Conservation (phyloP, 2,797 vertebrate species). For the Chelonia mydas region DNA sequence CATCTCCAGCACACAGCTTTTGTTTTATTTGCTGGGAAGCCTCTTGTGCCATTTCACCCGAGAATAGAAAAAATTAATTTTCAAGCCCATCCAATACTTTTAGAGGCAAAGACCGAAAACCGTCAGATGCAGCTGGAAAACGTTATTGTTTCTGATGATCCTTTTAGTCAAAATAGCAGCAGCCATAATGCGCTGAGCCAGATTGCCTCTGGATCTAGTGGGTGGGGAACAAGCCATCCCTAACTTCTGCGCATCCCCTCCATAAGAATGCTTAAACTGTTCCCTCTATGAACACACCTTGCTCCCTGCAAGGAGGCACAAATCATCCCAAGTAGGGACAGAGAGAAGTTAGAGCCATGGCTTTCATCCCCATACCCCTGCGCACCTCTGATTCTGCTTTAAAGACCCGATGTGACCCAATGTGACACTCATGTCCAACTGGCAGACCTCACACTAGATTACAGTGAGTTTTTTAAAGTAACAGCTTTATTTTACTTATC, state of each 20-base stretch:
- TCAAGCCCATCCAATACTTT: constrained; percentile 63
- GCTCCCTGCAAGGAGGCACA: not conserved
- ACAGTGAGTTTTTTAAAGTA: not conserved
- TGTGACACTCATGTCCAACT: not conserved
- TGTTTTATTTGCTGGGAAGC: constrained; percentile 17
- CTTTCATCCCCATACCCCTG: not conserved
- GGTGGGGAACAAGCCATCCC: not conserved
- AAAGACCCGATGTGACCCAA: not conserved
- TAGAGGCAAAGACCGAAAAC: constrained; percentile 42
- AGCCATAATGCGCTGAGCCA: not conserved
- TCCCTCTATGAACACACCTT: not conserved
- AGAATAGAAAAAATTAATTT: constrained; percentile 53
- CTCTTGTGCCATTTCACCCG: constrained; percentile 12
- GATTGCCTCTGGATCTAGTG: constrained; percentile 25
- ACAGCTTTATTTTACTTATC: not conserved
- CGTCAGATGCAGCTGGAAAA: constrained; percentile 50
- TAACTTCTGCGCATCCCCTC: not conserved
- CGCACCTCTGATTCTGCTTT: not conserved
- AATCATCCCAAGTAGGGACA: not conserved
- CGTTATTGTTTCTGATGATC: constrained; percentile 12
- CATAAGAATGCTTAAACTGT: not conserved
- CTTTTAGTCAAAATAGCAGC: not conserved
- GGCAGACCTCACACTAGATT: not conserved
- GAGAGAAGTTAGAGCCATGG: not conserved
- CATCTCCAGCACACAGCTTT: constrained; percentile 38